Evolutionary conservation across 2,888 invertebrate genomes (phyloP), one percentile per base, ranked within the genome.

Genomic region (Uropetala carovei): DNA sequence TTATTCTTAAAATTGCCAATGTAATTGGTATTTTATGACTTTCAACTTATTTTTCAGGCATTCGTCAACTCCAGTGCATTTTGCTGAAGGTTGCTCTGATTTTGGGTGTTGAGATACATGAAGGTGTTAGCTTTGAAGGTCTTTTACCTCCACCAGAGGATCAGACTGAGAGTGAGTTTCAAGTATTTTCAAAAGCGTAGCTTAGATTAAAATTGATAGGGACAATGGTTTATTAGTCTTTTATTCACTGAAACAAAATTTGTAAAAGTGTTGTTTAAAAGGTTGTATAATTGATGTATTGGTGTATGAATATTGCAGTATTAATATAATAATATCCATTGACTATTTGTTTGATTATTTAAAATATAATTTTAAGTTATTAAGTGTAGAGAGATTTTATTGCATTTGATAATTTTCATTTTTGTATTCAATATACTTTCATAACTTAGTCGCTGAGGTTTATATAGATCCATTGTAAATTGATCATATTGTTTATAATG

Each of bases 61-160:
- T 99, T 94, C 96, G 99, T 93, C 99, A 99, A 95, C 95, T 99
- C 93, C 99, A 99, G 95, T 99, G 98, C 95, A 99, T 99, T 94
- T 96, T 99, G 92, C 96, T 99, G 93, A 99, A 99, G 96, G 98
- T 99, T 92, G 98, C 99, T 13, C 96, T 99, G 56, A 96, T 99
- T 85, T 96, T 99, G 75, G 99, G 99, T 1, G 99, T 99, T 8
- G 99, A 99, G 95, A 96, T 99, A 92, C 98, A 99, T 95, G 98
- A 99, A 94, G 98, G 98, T 94, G 97, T 99, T 91, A 97, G 98
- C 93, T 99, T 99, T 95, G 98, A 98, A 94, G 96, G 97, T 92
- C 95, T 99, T 22, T 95, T 98, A 75, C 98, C 98, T 94, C 99
- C 99, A 0, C 96, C 96, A 92, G 95, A 96, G 59, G 95, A 96